Conservation (phyloP, 2,888 invertebrate species). For the Cataglyphis livida region DNA sequence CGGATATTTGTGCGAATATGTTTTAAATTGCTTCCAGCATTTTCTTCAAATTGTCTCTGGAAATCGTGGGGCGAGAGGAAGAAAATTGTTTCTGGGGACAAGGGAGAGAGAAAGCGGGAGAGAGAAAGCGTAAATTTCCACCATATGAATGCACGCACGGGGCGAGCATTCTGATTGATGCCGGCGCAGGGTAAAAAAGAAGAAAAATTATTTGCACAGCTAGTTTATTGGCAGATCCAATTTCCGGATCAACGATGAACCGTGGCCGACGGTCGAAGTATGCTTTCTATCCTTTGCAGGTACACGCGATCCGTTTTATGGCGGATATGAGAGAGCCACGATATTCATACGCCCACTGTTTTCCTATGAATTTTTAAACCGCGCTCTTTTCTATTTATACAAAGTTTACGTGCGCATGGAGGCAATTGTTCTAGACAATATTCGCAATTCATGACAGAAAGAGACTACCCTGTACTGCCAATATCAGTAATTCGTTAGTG, state of each 20-base stretch:
- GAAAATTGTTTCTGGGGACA: conserved; percentile 61
- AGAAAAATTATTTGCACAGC: conserved; percentile 71
- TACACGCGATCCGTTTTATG: conserved; percentile 70
- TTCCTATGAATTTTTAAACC: conserved; percentile 70
- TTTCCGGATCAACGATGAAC: conserved; percentile 68
- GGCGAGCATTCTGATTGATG: conserved; percentile 50
- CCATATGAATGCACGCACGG: conserved; percentile 56
- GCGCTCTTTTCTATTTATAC: conserved; percentile 63
- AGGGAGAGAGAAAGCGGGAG: conserved; percentile 28
- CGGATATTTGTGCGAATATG: neutral
- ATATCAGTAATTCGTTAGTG: neutral
- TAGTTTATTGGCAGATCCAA: conserved; percentile 68
- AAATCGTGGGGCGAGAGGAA: conserved; percentile 24
- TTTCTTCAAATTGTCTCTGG: neutral
- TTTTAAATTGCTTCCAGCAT: neutral
- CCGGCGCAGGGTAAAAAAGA: conserved; percentile 24
- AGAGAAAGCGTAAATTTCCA: conserved; percentile 60
- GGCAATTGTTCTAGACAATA: conserved; percentile 1
- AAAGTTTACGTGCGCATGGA: conserved; percentile 52
- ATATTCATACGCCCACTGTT: conserved; percentile 58
- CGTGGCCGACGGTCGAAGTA: conserved; percentile 63
- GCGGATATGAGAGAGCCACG: conserved; percentile 71
- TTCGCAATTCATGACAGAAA: neutral
- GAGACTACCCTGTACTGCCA: neutral
- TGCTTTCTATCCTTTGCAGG: conserved; percentile 64